A percentile compares a stretch with the other conserved stretches of the same genome.
phyloP scores from a whole-genome alignment of 2,113 vertebrate genomes.

The Nicator chloris region DNA sequence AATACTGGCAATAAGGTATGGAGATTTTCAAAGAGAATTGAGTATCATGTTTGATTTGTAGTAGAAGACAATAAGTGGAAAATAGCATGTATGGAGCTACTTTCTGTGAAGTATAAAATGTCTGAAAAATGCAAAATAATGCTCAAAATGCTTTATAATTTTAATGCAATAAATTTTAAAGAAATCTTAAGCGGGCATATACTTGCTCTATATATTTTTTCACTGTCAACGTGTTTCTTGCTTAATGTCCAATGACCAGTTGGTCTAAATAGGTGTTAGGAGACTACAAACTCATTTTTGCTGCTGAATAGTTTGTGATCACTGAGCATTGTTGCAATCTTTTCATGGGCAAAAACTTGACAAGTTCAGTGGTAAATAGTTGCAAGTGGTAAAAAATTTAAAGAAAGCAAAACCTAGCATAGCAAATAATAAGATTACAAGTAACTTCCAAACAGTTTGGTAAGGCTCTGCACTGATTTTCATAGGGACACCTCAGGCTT shows the following conservation, averaged over 20 bases:
- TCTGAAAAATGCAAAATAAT: background rate
- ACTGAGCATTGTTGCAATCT: background rate
- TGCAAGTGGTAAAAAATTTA: background rate
- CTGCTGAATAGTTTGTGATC: background rate
- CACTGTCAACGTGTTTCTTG: rapidly evolving
- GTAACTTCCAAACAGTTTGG: background rate
- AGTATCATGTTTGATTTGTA: background rate
- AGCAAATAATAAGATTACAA: background rate
- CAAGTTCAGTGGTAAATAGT: background rate
- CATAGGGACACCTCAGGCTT: background rate
- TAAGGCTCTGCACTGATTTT: background rate
- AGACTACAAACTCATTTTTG: background rate
- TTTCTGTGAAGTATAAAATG: background rate
- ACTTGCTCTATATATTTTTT: background rate
- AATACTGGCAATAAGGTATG: background rate
- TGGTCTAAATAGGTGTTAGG: background rate
- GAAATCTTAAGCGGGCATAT: background rate
- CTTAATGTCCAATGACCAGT: background rate
- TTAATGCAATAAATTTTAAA: background rate
- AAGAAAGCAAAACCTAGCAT: background rate
- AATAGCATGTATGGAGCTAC: background rate
- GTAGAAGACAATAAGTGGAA: background rate
- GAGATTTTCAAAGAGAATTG: background rate
- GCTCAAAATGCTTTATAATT: background rate
- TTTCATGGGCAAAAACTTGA: background rate